Conservation (phyloP, 2,888 invertebrate genomes). For the Cordilura impudica region DNA sequence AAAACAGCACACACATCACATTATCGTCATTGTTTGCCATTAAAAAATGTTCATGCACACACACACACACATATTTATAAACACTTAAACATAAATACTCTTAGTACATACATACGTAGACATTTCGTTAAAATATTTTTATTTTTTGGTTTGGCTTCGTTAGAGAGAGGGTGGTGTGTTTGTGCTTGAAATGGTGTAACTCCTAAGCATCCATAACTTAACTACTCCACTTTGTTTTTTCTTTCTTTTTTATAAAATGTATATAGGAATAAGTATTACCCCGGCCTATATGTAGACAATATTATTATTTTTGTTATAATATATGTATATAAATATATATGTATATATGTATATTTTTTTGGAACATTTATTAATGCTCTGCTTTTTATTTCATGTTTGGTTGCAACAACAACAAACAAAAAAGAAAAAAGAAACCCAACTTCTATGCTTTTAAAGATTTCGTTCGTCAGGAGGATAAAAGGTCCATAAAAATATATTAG, state of each 20-base stretch:
- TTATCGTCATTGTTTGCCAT: background rate
- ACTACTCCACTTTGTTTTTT: conserved; percentile 34
- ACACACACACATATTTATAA: no score
- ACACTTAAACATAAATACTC: no score
- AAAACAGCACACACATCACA: conserved; percentile 16
- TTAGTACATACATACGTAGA: no score
- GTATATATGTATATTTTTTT: background rate
- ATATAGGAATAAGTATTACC: no score
- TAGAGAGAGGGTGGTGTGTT: background rate
- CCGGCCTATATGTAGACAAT: conserved; percentile 5
- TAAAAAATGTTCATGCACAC: background rate
- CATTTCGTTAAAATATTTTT: background rate
- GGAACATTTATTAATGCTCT: conserved; percentile 29
- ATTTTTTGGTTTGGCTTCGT: background rate
- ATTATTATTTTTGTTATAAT: background rate
- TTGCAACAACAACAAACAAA: conserved; percentile 1
- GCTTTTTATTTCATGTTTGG: conserved; percentile 23
- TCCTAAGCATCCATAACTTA: conserved; percentile 46
- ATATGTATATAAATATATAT: no score
- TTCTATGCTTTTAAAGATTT: conserved; percentile 4
- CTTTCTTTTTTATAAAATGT: background rate
- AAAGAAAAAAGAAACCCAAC: background rate
- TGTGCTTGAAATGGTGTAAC: conserved; percentile 24
- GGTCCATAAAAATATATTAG: conserved; percentile 41
- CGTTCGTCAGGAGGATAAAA: conserved; percentile 8